phyloP scores from a whole-genome alignment of 2,113 vertebrate species.

The Nycticryphes semicollaris region DNA sequence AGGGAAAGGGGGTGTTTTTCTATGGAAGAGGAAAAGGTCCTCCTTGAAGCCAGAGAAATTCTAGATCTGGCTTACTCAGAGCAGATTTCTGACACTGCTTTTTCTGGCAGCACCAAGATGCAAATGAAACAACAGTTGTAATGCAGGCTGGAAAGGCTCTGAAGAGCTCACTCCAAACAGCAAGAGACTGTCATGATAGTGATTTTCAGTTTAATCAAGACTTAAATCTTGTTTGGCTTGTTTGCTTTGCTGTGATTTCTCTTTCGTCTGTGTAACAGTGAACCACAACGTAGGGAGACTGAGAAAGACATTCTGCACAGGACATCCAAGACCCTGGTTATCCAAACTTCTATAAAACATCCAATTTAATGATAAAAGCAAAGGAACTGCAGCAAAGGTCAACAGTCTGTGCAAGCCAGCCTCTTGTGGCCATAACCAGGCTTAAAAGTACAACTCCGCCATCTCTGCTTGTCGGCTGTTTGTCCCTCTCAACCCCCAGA shows the following conservation, averaged over 20 bases:
- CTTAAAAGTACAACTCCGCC: neutral
- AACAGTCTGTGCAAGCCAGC: neutral
- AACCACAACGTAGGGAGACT: rapidly evolving
- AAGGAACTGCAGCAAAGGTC: neutral
- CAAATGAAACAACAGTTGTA: neutral
- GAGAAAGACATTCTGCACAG: neutral
- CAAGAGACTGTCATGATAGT: neutral
- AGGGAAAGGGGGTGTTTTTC: neutral
- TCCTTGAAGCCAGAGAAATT: neutral
- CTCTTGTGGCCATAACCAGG: neutral
- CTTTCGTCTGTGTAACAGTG: neutral
- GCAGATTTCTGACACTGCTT: neutral
- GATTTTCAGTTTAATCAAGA: neutral
- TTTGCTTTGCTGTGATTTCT: neutral
- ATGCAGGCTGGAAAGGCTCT: neutral
- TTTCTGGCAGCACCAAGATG: neutral
- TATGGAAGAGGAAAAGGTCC: neutral
- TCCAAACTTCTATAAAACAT: neutral
- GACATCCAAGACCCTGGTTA: neutral
- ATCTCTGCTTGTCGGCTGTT: neutral
- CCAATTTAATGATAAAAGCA: neutral
- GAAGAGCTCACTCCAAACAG: neutral
- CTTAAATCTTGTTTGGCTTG: neutral
- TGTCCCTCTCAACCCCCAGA: neutral
- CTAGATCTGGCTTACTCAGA: neutral